A percentile compares a stretch with the other conserved stretches of the same genome.
phyloP scores from a whole-genome alignment of 2,113 vertebrate genomes.

The Hiodon alosoides region DNA sequence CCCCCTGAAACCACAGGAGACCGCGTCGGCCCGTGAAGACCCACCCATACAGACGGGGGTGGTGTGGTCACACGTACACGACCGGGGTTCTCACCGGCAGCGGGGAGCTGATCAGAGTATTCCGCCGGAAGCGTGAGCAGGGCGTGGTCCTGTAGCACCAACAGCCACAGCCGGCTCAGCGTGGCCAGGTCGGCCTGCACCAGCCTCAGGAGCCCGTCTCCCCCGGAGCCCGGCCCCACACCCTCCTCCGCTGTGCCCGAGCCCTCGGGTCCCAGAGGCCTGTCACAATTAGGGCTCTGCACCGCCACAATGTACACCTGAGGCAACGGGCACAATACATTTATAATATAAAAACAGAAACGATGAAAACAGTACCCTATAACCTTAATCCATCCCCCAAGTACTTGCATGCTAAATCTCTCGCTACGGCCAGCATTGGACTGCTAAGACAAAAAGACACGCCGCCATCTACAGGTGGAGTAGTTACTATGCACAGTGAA shows the following conservation, averaged over 20 bases:
- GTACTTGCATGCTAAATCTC: no score
- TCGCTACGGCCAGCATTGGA: no score
- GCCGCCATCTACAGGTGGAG: neutral
- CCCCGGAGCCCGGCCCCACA: constrained; percentile 32
- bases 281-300: constrained; percentile 61
- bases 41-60: neutral
- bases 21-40: neutral
- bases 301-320: constrained; percentile 88
- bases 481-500: neutral
- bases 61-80: neutral
- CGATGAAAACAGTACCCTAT: no score
- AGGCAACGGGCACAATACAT: neutral
- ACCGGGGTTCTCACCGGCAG: constrained; percentile 62
- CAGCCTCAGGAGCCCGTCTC: constrained; percentile 67
- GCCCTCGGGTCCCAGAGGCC: constrained; percentile 37
- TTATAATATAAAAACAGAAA: no score
- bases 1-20: constrained; percentile 63
- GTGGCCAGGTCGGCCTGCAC: constrained; percentile 76
- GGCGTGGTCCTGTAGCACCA: constrained; percentile 83
- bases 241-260: constrained; percentile 47
- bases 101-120: constrained; percentile 68
- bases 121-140: constrained; percentile 77
- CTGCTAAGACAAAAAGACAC: no score
- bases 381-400: no score
- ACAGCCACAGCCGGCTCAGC: constrained; percentile 83